A percentile compares a stretch with the other conserved stretches of the same genome.
Conservation (phyloP, 2,113 vertebrate genomes). For the Cepphus grylle region DNA sequence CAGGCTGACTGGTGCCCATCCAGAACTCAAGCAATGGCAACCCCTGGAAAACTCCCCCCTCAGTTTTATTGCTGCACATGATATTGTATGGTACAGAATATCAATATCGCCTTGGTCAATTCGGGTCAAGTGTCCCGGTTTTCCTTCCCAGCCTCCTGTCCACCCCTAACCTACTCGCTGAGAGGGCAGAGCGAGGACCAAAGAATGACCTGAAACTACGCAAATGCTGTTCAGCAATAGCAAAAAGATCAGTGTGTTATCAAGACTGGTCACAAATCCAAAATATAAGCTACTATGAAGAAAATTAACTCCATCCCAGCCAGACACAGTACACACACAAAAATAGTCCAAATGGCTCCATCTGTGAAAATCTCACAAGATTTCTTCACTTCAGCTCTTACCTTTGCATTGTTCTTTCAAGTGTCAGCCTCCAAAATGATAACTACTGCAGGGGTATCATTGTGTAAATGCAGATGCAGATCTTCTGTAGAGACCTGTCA, state of each 20-base stretch:
- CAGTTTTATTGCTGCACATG: not conserved
- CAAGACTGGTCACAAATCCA: not conserved
- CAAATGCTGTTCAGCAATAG: not conserved
- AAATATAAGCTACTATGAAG: not conserved
- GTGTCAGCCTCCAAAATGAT: not conserved
- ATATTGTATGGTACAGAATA: not conserved
- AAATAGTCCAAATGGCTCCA: not conserved
- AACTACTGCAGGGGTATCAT: not conserved
- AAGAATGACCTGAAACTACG: not conserved
- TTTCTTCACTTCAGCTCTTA: not conserved
- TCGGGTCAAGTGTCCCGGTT: not conserved
- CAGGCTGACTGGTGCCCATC: not conserved
- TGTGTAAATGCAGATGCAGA: not conserved
- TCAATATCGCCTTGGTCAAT: not conserved
- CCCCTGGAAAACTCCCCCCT: not conserved
- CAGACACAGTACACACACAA: accelerated
- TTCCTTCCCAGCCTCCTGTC: not conserved
- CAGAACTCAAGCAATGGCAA: not conserved
- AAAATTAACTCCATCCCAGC: not conserved
- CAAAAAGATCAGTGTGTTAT: not conserved
- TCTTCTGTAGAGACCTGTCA: not conserved
- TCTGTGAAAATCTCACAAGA: not conserved
- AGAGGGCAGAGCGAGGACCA: not conserved
- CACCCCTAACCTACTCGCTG: not conserved
- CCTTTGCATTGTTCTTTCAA: not conserved